Evolutionary conservation across 1,140 invertebrate species (phyloP).

Genomic region (Diachasma alloeum): DNA sequence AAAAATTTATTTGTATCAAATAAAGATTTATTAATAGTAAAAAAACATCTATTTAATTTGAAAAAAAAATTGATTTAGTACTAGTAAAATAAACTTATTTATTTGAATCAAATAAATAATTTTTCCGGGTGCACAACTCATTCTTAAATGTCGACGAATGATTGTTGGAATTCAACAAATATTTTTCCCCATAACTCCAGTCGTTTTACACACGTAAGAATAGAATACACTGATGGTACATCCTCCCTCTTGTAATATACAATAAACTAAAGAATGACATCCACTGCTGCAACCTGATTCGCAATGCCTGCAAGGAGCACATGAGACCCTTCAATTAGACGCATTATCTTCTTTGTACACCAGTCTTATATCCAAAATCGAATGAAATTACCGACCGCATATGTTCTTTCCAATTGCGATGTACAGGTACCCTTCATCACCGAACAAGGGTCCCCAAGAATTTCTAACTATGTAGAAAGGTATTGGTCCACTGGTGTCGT

Average conservation of each 20-base stretch:
- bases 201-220: background rate
- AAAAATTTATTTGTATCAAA: too few relatives aligned
- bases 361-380: background rate
- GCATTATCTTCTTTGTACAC: background rate
- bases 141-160: too few relatives aligned
- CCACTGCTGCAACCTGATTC: slow-evolving; percentile 62
- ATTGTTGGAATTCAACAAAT: too few relatives aligned
- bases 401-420: slow-evolving; percentile 81
- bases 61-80: too few relatives aligned
- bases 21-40: too few relatives aligned
- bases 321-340: slow-evolving; percentile 9
- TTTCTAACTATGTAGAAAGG: slow-evolving; percentile 88
- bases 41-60: too few relatives aligned
- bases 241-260: background rate
- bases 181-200: background rate
- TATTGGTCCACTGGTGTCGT: slow-evolving; percentile 75
- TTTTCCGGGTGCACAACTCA: too few relatives aligned
- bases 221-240: background rate
- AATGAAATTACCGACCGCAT: slow-evolving; percentile 70
- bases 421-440: slow-evolving; percentile 80
- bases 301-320: slow-evolving; percentile 54
- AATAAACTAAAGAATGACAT: slow-evolving; percentile 41
- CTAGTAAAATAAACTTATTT: too few relatives aligned
- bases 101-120: too few relatives aligned
- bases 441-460: slow-evolving; percentile 84